A percentile compares a stretch with the other conserved stretches of the same genome.
These are phyloP conservation scores for Eulemur albifrons DNA, from an alignment of 2,797 vertebrate species.

Conservation along the genomic window DNA sequence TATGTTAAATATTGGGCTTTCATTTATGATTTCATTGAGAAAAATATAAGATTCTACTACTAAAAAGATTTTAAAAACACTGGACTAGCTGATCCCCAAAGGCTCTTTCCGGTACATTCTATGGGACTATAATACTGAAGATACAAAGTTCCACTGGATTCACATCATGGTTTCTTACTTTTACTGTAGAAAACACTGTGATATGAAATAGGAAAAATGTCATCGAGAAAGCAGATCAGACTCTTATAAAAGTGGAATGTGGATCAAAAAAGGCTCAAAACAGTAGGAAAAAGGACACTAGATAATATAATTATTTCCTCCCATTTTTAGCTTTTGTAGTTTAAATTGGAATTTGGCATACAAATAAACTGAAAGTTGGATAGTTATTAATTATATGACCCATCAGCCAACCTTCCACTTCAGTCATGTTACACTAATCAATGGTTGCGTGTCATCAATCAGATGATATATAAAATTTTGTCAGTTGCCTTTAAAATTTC, in stretches of 20 bases:
- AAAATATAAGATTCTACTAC: slow-evolving; percentile 9
- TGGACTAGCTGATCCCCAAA: not conserved
- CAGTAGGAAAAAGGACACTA: not conserved
- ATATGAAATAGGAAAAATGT: not conserved
- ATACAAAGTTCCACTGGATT: slow-evolving; percentile 22
- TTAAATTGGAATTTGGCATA: slow-evolving; percentile 46
- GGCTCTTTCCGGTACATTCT: not conserved
- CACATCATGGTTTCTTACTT: slow-evolving; percentile 4
- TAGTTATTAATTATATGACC: slow-evolving; percentile 27
- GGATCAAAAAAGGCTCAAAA: slow-evolving; percentile 4
- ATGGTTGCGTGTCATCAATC: not conserved
- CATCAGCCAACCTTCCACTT: not conserved
- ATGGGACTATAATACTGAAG: not conserved
- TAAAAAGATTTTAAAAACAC: not conserved
- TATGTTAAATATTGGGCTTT: slow-evolving; percentile 38
- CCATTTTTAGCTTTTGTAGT: slow-evolving; percentile 7
- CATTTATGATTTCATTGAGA: slow-evolving; percentile 41
- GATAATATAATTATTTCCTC: slow-evolving; percentile 33
- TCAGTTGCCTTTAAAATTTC: slow-evolving; percentile 36
- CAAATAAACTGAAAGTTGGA: not conserved
- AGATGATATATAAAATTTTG: not conserved
- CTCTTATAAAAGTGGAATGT: slow-evolving; percentile 12
- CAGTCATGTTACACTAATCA: slow-evolving; percentile 12
- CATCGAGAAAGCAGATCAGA: not conserved
- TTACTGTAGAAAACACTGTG: not conserved